Percentiles rank a stretch among this genome's conserved stretches.
Evolutionary conservation across 92 coral and sea anemone genomes (phyloP).

Genomic region (Phymanthus crucifer): DNA sequence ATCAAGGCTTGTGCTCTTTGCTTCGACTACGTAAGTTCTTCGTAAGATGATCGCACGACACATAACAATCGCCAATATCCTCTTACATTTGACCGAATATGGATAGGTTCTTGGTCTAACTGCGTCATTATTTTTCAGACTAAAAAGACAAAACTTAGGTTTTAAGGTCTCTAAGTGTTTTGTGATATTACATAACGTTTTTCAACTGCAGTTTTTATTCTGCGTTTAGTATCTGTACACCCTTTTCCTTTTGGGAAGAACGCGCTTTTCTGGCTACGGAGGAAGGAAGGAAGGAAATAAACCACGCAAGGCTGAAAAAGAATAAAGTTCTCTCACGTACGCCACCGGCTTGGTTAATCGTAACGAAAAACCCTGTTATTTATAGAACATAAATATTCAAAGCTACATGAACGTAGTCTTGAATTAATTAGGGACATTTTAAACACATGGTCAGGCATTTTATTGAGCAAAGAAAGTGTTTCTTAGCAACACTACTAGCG

Average conservation of each 20-base stretch:
- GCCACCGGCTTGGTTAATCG: background rate
- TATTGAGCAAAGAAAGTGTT: background rate
- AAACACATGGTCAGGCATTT: background rate
- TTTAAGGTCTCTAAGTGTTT: background rate
- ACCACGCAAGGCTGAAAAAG: background rate
- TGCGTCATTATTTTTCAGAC: background rate
- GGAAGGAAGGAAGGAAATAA: too few species aligned
- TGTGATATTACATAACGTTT: background rate
- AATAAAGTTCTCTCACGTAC: background rate
- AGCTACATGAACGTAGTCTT: background rate
- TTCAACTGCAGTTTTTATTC: background rate
- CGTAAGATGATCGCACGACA: background rate
- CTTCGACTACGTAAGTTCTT: conserved; percentile 20
- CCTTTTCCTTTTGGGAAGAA: too few species aligned
- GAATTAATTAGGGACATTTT: background rate
- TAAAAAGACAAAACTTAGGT: background rate
- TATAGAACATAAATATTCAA: background rate
- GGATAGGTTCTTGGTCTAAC: conserved; percentile 2
- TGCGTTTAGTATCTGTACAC: too few species aligned
- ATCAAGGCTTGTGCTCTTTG: conserved; percentile 6
- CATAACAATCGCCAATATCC: background rate
- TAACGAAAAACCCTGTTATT: background rate
- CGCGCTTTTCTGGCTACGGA: too few species aligned
- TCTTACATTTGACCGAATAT: conserved; percentile 21
- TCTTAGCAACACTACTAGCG: background rate